Conservation (phyloP, 1,140 invertebrate genomes). For the Luehdorfia chinensis region DNA sequence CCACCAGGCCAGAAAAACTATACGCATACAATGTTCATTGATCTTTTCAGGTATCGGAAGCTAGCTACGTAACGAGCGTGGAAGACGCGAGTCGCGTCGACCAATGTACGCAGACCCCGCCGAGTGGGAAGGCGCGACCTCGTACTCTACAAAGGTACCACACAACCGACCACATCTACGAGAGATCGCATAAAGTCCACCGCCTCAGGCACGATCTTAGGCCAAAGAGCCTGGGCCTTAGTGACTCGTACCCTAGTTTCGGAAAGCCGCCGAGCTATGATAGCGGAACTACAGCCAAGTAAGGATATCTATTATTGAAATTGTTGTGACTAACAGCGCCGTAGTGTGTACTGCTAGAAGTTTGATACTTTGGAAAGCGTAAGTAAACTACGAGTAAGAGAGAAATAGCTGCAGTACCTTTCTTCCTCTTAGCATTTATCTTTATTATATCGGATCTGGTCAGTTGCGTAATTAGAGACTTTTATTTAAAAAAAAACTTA, state of each 20-base stretch:
- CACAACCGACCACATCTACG: constrained; percentile 66
- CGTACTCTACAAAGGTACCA: constrained; percentile 62
- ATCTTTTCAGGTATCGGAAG: constrained; percentile 59
- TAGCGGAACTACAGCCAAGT: constrained; percentile 52
- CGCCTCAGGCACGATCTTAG: constrained; percentile 38
- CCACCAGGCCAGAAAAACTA: too few species aligned
- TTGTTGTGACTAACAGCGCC: constrained; percentile 10
- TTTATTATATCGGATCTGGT: too few species aligned
- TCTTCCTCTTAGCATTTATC: too few species aligned
- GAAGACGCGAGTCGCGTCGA: constrained; percentile 56
- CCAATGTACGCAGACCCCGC: constrained; percentile 68
- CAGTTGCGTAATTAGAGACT: too few species aligned
- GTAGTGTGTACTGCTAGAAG: background rate
- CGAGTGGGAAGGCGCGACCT: constrained; percentile 50
- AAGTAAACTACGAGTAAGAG: too few species aligned
- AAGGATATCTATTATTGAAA: constrained; percentile 26
- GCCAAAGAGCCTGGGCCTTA: constrained; percentile 52
- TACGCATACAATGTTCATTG: too few species aligned
- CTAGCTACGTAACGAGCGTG: constrained; percentile 65
- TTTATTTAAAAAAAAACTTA: too few species aligned
- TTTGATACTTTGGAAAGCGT: too few species aligned
- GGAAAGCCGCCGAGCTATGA: constrained; percentile 63
- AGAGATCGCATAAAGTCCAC: constrained; percentile 41
- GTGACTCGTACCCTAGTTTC: constrained; percentile 53
- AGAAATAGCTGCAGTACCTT: too few species aligned